phyloP scores from a whole-genome alignment of 2,888 invertebrate genomes.

The Epirrita christyi region DNA sequence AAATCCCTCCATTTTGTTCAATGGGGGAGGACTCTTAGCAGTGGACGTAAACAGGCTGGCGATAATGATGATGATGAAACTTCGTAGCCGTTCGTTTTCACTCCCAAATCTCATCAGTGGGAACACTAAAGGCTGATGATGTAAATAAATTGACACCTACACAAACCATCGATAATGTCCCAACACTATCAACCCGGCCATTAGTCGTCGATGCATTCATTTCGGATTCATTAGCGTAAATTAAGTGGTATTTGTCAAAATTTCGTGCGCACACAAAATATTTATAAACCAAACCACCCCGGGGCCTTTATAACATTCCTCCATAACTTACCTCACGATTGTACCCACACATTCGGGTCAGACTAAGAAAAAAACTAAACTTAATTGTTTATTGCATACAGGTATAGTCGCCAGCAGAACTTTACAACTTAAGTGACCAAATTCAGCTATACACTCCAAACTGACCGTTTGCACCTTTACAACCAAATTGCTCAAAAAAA shows the following conservation, averaged over 20 bases:
- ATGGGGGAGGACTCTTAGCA: too few relatives aligned
- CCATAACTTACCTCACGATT: slow-evolving; percentile 61
- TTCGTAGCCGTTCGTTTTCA: neutral
- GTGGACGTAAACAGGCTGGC: too few relatives aligned
- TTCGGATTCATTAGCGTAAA: slow-evolving; percentile 81
- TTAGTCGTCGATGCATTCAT: slow-evolving; percentile 74
- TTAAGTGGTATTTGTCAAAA: slow-evolving; percentile 83
- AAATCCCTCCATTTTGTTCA: too few relatives aligned
- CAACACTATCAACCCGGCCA: slow-evolving; percentile 60
- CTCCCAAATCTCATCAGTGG: neutral
- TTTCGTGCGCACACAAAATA: slow-evolving; percentile 73
- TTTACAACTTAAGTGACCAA: neutral
- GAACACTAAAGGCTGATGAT: slow-evolving; percentile 12
- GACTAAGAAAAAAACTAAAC: slow-evolving; percentile 41
- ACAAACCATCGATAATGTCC: slow-evolving; percentile 41
- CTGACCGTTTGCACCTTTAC: too few relatives aligned
- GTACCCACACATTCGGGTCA: slow-evolving; percentile 57
- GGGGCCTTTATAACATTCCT: slow-evolving; percentile 58
- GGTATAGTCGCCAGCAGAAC: slow-evolving; percentile 25
- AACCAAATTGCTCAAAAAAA: neutral
- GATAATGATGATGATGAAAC: too few relatives aligned
- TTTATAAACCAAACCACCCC: slow-evolving; percentile 71
- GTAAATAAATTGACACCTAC: slow-evolving; percentile 29
- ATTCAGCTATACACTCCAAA: neutral
- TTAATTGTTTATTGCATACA: slow-evolving; percentile 55